A percentile compares a stretch with the other conserved stretches of the same genome.
These are phyloP conservation scores for Diglossa cyanea DNA, from an alignment of 2,797 vertebrate species.

Conservation along the genomic window DNA sequence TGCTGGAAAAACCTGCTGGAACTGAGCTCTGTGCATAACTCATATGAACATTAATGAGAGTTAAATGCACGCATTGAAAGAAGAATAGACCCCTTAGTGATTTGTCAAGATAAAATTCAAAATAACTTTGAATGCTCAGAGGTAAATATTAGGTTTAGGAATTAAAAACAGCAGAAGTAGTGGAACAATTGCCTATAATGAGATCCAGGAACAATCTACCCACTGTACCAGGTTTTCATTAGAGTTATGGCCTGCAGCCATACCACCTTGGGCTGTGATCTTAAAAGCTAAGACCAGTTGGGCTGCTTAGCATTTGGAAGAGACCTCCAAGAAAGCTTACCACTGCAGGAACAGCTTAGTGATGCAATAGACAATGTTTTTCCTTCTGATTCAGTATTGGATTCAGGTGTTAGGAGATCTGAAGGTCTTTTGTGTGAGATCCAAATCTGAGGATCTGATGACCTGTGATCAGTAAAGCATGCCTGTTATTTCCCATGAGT, in stretches of 20 bases:
- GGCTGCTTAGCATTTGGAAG: constrained; percentile 48
- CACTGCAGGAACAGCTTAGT: constrained; percentile 4
- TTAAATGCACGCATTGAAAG: constrained; percentile 34
- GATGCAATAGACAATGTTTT: constrained; percentile 31
- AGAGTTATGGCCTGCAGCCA: constrained; percentile 65
- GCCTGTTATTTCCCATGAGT: background rate
- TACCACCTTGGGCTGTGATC: constrained; percentile 60
- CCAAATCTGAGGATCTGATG: background rate
- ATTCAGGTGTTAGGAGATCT: constrained; percentile 16
- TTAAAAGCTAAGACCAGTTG: constrained; percentile 23
- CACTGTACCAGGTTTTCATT: constrained; percentile 67
- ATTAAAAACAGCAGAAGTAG: constrained; percentile 49
- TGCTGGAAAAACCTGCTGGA: constrained; percentile 43
- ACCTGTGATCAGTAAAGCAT: background rate
- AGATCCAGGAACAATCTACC: constrained; percentile 67
- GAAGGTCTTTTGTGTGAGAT: background rate
- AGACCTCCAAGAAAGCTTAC: constrained; percentile 55
- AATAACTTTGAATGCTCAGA: constrained; percentile 59
- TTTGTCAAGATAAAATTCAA: constrained; percentile 68
- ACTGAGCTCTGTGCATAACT: constrained; percentile 2
- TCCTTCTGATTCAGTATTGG: constrained; percentile 4
- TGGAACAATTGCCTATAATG: constrained; percentile 60
- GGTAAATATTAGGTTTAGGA: constrained; percentile 61
- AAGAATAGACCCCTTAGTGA: constrained; percentile 54
- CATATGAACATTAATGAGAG: constrained; percentile 48